Conservation (phyloP, 1,140 invertebrate genomes). For the Neodiprion pinetum region DNA sequence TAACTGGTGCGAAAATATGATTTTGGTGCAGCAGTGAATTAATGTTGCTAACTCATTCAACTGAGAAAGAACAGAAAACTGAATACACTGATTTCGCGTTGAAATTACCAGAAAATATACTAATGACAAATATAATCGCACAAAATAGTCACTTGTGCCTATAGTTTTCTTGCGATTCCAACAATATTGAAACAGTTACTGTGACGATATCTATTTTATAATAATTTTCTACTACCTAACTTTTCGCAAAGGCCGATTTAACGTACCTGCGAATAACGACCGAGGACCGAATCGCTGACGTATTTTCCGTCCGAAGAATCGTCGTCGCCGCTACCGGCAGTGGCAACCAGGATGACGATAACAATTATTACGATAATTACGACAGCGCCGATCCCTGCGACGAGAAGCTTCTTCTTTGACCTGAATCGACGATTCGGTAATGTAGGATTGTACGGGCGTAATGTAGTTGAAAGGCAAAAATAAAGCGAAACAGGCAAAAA, state of each 20-base stretch:
- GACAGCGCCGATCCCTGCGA: conserved; percentile 26
- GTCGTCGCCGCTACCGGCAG: neutral
- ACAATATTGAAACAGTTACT: no score
- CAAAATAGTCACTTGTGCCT: no score
- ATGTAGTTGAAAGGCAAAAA: neutral
- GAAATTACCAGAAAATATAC: no score
- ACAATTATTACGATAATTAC: conserved; percentile 30
- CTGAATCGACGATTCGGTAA: conserved; percentile 4
- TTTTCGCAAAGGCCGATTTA: neutral
- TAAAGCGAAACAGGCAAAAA: conserved; percentile 24
- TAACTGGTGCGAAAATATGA: no score
- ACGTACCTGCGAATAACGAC: conserved; percentile 38
- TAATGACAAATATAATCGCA: no score
- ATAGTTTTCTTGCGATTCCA: no score
- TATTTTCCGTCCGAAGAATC: conserved; percentile 18
- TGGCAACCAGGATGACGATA: conserved; percentile 4
- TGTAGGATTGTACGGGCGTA: no score
- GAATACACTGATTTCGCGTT: no score
- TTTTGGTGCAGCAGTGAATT: no score
- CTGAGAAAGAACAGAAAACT: no score
- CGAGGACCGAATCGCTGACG: conserved; percentile 25
- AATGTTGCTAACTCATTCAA: no score
- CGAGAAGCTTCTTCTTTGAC: conserved; percentile 1
- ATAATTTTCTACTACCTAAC: conserved; percentile 28
- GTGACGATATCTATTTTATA: no score